phyloP scores from a whole-genome alignment of 1,140 invertebrate genomes.

The Drosophila jambulina region DNA sequence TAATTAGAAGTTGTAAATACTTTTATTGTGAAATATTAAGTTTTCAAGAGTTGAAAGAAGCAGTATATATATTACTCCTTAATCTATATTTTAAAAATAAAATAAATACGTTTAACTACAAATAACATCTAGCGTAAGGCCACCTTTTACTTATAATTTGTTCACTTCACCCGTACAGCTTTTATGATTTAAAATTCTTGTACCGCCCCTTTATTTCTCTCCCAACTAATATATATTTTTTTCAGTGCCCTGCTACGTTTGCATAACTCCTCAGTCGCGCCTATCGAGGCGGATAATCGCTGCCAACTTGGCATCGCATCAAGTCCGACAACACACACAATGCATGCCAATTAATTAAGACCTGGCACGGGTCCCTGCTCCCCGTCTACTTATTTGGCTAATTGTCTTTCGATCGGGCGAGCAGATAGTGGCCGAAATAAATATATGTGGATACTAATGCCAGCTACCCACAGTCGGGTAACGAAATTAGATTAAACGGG shows the following conservation, averaged over 20 bases:
- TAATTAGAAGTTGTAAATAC: no score
- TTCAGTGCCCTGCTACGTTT: conserved; percentile 27
- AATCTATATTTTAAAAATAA: background rate
- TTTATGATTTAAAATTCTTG: no score
- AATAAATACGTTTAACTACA: background rate
- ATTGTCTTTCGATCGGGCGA: conserved; percentile 66
- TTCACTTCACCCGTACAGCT: background rate
- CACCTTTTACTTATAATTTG: background rate
- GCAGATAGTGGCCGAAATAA: conserved; percentile 55
- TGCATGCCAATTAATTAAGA: conserved; percentile 79
- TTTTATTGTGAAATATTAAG: background rate
- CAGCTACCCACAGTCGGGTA: conserved; percentile 15
- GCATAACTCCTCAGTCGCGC: conserved; percentile 54
- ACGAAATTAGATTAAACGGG: conserved; percentile 51
- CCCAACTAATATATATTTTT: background rate
- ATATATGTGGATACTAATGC: background rate
- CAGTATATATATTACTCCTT: background rate
- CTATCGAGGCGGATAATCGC: conserved; percentile 53
- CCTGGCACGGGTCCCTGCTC: conserved; percentile 51
- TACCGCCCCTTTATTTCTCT: fast-evolving
- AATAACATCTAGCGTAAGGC: background rate
- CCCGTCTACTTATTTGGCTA: conserved; percentile 75
- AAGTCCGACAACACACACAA: conserved; percentile 65
- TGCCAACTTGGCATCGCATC: conserved; percentile 74
- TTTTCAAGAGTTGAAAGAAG: background rate